Conservation (phyloP, 2,888 invertebrate genomes). For the Hypena proboscidalis region DNA sequence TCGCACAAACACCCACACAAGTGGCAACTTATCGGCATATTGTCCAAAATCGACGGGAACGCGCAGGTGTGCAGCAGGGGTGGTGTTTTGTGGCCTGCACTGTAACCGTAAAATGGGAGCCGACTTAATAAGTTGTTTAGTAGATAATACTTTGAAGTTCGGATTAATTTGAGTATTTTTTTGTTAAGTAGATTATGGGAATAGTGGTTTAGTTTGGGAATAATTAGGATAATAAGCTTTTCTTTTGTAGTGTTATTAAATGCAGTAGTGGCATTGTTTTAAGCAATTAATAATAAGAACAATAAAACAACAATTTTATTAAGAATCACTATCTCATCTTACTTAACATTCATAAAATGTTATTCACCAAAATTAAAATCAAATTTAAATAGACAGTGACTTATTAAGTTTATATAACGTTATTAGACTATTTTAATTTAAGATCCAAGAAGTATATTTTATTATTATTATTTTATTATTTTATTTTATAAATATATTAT, state of each 20-base stretch:
- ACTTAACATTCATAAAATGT: no score
- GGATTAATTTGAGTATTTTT: slow-evolving; percentile 59
- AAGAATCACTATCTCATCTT: no score
- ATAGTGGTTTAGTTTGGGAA: slow-evolving; percentile 4
- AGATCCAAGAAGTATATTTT: no score
- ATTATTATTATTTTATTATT: no score
- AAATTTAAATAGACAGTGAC: no score
- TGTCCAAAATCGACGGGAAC: slow-evolving; percentile 74
- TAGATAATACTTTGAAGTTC: slow-evolving; percentile 58
- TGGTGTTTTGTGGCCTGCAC: slow-evolving; percentile 71
- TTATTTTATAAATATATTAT: no score
- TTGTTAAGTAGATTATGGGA: slow-evolving; percentile 51
- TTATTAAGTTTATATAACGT: no score
- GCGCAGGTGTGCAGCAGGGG: slow-evolving; percentile 78
- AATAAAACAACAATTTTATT: no score
- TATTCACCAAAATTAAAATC: no score
- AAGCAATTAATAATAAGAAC: slow-evolving; percentile 1
- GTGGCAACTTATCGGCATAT: slow-evolving; percentile 62
- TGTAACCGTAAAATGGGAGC: slow-evolving; percentile 73
- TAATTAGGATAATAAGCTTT: not conserved
- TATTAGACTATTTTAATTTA: no score
- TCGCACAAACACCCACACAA: slow-evolving; percentile 42
- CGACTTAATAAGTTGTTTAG: slow-evolving; percentile 79
- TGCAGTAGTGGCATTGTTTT: not conserved
- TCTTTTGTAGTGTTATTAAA: not conserved